phyloP scores from a whole-genome alignment of 30 jellyfish, hydroid and myxozoan species.

The Chironex yamaguchii region DNA sequence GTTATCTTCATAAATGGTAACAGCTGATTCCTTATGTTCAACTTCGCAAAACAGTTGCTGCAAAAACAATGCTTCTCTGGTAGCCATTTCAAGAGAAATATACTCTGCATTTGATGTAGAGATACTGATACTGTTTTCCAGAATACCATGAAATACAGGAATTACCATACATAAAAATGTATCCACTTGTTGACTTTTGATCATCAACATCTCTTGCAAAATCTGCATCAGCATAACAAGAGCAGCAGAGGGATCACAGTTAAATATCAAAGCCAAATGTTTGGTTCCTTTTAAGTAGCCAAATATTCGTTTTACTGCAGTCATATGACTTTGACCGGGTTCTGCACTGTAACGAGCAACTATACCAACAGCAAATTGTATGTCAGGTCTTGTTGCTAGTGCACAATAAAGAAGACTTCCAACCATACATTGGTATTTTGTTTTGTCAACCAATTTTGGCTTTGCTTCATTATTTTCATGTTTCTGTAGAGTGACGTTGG shows the following conservation, averaged over 20 bases:
- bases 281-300: constrained; percentile 21
- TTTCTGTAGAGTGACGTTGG: too few relatives aligned
- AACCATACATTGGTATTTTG: constrained; percentile 42
- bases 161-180: not conserved
- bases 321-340: constrained; percentile 39
- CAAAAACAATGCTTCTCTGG: constrained; percentile 41
- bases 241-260: not conserved
- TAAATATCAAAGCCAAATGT: not conserved
- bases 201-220: constrained; percentile 52
- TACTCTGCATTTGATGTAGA: constrained; percentile 57
- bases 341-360: constrained; percentile 20
- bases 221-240: constrained; percentile 59
- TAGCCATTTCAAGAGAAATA: constrained; percentile 12
- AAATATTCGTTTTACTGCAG: constrained; percentile 47
- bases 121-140: constrained; percentile 8
- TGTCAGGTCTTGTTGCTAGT: not conserved
- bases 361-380: too few relatives aligned
- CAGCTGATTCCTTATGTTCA: not conserved
- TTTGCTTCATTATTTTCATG: too few relatives aligned
- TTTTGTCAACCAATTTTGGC: too few relatives aligned
- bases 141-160: too few relatives aligned
- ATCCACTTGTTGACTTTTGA: constrained; percentile 12
- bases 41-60: not conserved
- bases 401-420: constrained; percentile 37
- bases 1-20: constrained; percentile 8